Evolutionary conservation across 2,888 invertebrate species (phyloP).

Genomic region (Xestia sexstrigata): DNA sequence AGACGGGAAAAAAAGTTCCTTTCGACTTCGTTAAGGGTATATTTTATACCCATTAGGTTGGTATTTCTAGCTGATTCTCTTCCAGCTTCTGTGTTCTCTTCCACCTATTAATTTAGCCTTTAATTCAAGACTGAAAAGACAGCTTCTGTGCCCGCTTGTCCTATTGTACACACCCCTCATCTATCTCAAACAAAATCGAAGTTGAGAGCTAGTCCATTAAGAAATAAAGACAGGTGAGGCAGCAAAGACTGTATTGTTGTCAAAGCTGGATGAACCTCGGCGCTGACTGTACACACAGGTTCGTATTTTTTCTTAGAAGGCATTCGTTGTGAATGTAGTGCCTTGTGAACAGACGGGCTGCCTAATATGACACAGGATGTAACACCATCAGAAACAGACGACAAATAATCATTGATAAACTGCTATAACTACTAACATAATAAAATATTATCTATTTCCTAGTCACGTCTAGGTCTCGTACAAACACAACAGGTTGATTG

Average conservation of each 20-base stretch:
- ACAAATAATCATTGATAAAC: neutral
- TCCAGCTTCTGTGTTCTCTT: no score
- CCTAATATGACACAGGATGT: neutral
- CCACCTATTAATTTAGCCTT: no score
- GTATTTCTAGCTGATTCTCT: no score
- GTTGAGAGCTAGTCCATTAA: neutral
- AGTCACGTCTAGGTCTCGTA: conserved; percentile 6
- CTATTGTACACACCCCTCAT: no score
- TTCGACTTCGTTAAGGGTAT: no score
- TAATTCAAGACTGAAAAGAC: no score
- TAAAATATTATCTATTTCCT: neutral
- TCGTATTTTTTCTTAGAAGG: neutral
- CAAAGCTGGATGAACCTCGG: neutral
- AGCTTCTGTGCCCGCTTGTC: no score
- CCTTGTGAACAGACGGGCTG: neutral
- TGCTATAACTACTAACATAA: neutral
- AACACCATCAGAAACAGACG: neutral
- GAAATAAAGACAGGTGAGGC: neutral
- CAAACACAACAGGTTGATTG: neutral
- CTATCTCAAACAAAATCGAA: no score
- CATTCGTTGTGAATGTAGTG: neutral
- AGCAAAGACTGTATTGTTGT: no score
- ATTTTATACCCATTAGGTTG: no score
- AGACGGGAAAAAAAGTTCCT: no score
- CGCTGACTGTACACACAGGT: no score